Evolutionary conservation across 1,140 invertebrate species (phyloP), one percentile per base, ranked within the genome.

Genomic region (Euura lappo): DNA sequence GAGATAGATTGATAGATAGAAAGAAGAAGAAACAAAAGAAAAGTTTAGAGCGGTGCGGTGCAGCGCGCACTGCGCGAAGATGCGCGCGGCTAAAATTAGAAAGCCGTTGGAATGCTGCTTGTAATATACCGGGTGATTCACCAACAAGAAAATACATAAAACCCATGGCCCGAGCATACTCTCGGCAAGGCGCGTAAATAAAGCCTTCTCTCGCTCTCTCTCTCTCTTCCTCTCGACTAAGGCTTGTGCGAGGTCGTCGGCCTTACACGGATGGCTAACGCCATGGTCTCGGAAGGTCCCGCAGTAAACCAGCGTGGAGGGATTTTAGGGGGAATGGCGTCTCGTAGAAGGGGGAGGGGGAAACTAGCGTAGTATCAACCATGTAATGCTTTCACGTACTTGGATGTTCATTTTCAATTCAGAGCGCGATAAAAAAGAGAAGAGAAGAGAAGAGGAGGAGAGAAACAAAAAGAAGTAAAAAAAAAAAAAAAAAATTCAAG

Each of bases 251-350:
- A 81, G 85, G 85, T 85, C 85, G 83, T 81, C 81, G 84, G 76
- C 84, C 85, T 80, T 79, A 80, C 81, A 86, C 84, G 85, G 82
- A 84, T 85, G 81, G 84, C 81, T 86, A 81, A 85, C 78, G 82
- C 79, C 77, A 77, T 81, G 79, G 81, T 81, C 79, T 82, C 79
- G 79, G 80, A 73, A 77, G 80, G 81, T 78, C 78, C 78, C 77
- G 68, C 73, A 78, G 51, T 64, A 68, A 71, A 69, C 68, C 71
- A 44, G 47, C 60, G 51, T 68, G 66, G 42, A 10, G 13, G 68
- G 44, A 28, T 28, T 28, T 28, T 28, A 28, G 28, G 28, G 28
- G 28, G 28, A 28, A 28, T 28, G 0, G 28, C 28, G 28, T 28
- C 28, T 28, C 28, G 28, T 28, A 28, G 28, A 28, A 1, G 28